Base-by-base conservation (phyloP, 2,113 vertebrate genomes). In the Caranx ignobilis region DNA sequence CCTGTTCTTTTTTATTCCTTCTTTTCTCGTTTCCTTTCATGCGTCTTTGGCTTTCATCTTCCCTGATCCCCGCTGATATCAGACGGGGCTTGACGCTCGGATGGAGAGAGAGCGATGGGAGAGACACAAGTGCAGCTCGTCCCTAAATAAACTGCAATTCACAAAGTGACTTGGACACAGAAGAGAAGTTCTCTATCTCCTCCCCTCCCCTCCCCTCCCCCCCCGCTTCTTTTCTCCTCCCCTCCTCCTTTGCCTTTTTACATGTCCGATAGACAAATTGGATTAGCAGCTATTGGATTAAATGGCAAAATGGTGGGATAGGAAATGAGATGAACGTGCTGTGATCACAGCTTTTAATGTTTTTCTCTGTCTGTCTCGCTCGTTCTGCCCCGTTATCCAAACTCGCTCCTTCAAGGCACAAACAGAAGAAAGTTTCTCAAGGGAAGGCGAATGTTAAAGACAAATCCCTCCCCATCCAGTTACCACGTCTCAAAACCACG, bases 251-350 rank as follows among this genome's bases (percentile, higher is more conserved):
- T 2, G 66, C 60, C 77, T 89, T 89, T 92, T 96, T 96, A 96
- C 97, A 96, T 97, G 96, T 97, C 96, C 94, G 96, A 97, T 98
- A 96, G 95, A 96, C 96, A 98, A 98, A 99, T 98, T 99, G 97
- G 97, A 99, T 99, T 98, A 99, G 94, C 95, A 96, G 95, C 95
- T 96, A 97, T 98, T 97, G 97, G 96, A 99, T 99, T 98, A 98
- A 97, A 98, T 95, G 96, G 64, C 79, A 96, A 97, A 97, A 96
- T 96, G 96, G 95, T 93, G 94, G 95, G 95, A 97, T 95, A 95
- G 97, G 96, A 97, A 97, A 97, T 96, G 95, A 97, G 96, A 97
- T 95, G 95, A 95, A 95, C 94, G 96, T 90, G 91, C 96, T 96
- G 95, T 95, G 96, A 98, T 98, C 96, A 95, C 94, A 95, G 96